Conservation (phyloP, 2,113 vertebrate genomes). For the Brienomyrus longianalis region DNA sequence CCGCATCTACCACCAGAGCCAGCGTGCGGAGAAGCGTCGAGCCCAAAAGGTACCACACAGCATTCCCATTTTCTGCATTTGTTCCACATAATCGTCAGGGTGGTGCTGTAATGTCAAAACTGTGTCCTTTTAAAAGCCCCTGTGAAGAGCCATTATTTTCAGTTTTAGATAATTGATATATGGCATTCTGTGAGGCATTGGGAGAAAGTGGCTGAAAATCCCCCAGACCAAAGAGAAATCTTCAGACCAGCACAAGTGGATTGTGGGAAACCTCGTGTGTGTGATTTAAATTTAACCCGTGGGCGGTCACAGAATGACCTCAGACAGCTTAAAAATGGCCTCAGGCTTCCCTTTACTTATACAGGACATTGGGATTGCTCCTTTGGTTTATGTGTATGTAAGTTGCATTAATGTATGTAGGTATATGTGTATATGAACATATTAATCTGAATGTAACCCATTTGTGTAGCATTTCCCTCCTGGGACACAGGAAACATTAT, state of each 20-base stretch:
- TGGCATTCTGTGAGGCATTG: neutral
- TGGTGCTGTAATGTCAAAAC: neutral
- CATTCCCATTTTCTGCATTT: neutral
- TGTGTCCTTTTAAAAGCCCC: neutral
- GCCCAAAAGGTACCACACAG: constrained; percentile 78
- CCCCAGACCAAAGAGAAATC: neutral
- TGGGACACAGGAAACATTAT: constrained; percentile 13
- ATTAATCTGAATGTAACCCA: neutral
- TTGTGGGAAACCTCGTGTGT: neutral
- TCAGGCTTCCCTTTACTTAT: neutral
- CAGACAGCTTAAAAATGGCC: neutral
- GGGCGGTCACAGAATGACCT: neutral
- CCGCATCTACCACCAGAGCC: constrained; percentile 96
- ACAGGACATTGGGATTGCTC: neutral
- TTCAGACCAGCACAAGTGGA: neutral
- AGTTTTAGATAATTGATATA: neutral
- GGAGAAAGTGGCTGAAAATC: neutral
- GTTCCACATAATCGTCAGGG: neutral
- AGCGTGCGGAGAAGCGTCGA: constrained; percentile 86
- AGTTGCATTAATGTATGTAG: neutral
- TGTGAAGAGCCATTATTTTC: neutral
- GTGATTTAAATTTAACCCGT: neutral
- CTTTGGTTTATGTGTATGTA: neutral
- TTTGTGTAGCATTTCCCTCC: constrained; percentile 16
- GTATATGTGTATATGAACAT: neutral